Conservation (phyloP, 1,140 invertebrate genomes). For the Conus betulinus region DNA sequence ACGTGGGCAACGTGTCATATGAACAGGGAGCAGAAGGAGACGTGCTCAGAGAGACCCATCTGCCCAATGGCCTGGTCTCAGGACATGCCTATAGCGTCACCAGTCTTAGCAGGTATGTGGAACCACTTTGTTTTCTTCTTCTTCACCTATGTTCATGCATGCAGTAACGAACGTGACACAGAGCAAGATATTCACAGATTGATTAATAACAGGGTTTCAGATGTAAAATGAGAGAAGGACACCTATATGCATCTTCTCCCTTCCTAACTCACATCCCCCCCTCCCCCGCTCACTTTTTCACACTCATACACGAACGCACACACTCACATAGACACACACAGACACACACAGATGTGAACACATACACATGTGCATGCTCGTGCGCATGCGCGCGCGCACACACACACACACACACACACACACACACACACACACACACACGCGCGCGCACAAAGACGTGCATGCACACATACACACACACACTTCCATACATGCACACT, state of each 20-base stretch:
- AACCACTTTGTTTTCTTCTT: not conserved
- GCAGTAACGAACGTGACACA: no score
- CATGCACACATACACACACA: not conserved
- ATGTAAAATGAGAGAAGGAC: not conserved
- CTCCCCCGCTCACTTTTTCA: no score
- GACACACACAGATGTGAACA: not conserved
- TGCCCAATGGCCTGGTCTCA: conserved; percentile 90
- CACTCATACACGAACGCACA: not conserved
- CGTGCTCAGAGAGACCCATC: conserved; percentile 85
- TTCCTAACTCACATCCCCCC: no score
- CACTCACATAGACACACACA: not conserved
- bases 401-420: not conserved
- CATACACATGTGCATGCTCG: not conserved
- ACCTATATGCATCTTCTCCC: no score
- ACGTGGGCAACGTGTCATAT: no score
- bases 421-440: not conserved
- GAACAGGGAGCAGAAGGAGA: not conserved
- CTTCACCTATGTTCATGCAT: not conserved
- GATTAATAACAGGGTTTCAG: not conserved
- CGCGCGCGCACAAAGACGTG: not conserved
- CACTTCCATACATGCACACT: not conserved
- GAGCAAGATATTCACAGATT: no score
- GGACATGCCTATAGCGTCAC: conserved; percentile 98
- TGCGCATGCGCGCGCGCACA: not conserved
- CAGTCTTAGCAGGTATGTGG: conserved; percentile 81